Evolutionary conservation across 2,888 invertebrate species (phyloP), one percentile per base, ranked within the genome.

Genomic region (Eilema caniola): DNA sequence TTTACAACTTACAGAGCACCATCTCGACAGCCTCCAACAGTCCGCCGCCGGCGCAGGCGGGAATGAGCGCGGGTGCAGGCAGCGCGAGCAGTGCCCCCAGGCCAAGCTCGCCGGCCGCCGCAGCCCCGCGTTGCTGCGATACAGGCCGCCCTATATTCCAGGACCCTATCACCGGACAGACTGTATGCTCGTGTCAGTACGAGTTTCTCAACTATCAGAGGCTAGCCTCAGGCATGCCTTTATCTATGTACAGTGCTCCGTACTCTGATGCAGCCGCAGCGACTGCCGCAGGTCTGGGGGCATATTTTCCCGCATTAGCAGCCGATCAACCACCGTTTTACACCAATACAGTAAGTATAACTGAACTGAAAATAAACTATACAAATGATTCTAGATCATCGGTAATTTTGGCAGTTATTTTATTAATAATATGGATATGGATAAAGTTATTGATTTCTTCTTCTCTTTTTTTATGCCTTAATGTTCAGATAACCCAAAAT

Each of bases 131-230:
- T 85, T 98, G 99, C 96, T 98, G 99, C 95, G 98, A 99, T 96
- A 98, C 98, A 80, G 98, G 98, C 81, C 96, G 98, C 86, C 97
- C 98, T 78, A 97, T 98, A 90, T 98, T 98, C 95, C 98, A 98
- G 89, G 98, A 98, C 93, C 98, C 98, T 62, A 96, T 98, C 83
- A 98, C 98, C 82, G 98, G 98, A 69, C 98, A 98, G 93, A 98
- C 97, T 70, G 97, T 98, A 78, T 98, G 98, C 95, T 98, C 98
- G 85, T 98, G 98, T 93, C 98, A 98, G 93, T 98, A 98, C 95
- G 98, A 98, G 95, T 96, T 98, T 85, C 96, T 98, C 86, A 97
- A 97, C 94, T 98, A 98, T 95, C 98, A 98, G 94, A 96, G 98
- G 88, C 96, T 98, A 76, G 97, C 96, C 66, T 95, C 96, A 12